Base-by-base conservation (phyloP, 35 echinoderm and acorn worm genomes). In the Apostichopus parvimensis region DNA sequence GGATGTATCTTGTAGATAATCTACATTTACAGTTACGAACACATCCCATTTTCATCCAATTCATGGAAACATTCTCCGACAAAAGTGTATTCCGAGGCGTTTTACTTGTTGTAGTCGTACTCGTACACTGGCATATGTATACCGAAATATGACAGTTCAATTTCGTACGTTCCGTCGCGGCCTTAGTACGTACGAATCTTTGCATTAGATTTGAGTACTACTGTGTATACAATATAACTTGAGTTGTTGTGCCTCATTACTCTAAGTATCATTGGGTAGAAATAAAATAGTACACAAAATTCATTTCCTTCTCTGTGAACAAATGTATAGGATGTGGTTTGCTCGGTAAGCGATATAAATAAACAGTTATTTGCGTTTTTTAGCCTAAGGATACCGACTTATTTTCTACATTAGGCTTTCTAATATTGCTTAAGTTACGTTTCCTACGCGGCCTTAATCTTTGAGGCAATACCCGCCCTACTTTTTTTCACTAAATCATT, bases 1-100 rank as follows among this genome's bases (percentile, higher is more conserved):
- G 94, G 60, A 95, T 93, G 83, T 93, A 95, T 93, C 92, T 93
- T 23, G 94, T 95, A 58, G 94, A 95, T 14, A 93, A 91, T 90
- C 92, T 95, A 73, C 86, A 95, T 95, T 95, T 95, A 57, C 93
- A 87, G 73, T 91, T 94, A 91, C 93, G 88, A 55, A 90, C 66
- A 90, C 88, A 90, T 54, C 88, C 88, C 88, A 90, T 90, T 78
- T 90, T 90, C 6, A 87, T 28, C 78, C 21, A 66, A 23, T 87
- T 66, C 59, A 68, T 25, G n/a, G 52, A 26, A 26, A 5, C 64
- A 87, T 87, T 71, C 57, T 87, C 23, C 21, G n/a, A 17, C 22
- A 71, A 59, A 68, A 68, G 18, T 68, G 64, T 68, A 68, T 68
- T 68, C 64, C 64, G 18, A 68, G 64, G 64, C 64, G 64, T 18